Evolutionary conservation across 2,113 vertebrate species (phyloP), one percentile per base, ranked within the genome.

Genomic region (Sterrhoptilus dennistouni): DNA sequence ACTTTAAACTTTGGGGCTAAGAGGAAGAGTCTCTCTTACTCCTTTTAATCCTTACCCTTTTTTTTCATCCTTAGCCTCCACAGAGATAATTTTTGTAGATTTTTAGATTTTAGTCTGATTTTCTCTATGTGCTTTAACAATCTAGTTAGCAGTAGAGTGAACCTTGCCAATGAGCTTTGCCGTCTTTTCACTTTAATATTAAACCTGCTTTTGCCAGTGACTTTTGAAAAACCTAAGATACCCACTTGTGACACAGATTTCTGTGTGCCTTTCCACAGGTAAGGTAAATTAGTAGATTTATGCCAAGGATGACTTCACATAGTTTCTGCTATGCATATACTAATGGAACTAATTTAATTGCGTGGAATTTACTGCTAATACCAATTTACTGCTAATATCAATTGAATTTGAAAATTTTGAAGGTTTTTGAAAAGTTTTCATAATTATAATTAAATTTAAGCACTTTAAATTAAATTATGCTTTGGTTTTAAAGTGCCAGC

Each of bases 31-130:
- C 24, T 66, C 12, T 16, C 8, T 66, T 44, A 74, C 11, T 59
- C 20, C 24, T 75, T 66, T 60, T 54, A 68, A 27, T 61, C 29
- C 17, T 76, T 61, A 45, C 5, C 6, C 6, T 14, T 31, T 44
- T 44, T 74, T 75, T 66, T 65, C 8, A 35, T 61, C 25, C 29
- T 59, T 40, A 76, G 17, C 14, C 20, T 69, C 21, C 47, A 35
- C 5, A 40, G 45, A 53, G 53, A 31, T 25, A 0, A n/a, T 47
- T 68, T 60, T 53, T 14, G 6, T 60, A 0, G 0, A 31, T 54
- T 61, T 54, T 61, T 54, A 49, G 40, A 22, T 76, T 40, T 54
- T 42, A 69, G n/a, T 61, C 9, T n/a, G 31, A 22, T 69, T 69
- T 76, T 54, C 24, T 75, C n/a, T 61, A 6, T 35, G 14, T 69